Conservation (phyloP, 1,140 invertebrate genomes). For the Dreissena polymorpha region DNA sequence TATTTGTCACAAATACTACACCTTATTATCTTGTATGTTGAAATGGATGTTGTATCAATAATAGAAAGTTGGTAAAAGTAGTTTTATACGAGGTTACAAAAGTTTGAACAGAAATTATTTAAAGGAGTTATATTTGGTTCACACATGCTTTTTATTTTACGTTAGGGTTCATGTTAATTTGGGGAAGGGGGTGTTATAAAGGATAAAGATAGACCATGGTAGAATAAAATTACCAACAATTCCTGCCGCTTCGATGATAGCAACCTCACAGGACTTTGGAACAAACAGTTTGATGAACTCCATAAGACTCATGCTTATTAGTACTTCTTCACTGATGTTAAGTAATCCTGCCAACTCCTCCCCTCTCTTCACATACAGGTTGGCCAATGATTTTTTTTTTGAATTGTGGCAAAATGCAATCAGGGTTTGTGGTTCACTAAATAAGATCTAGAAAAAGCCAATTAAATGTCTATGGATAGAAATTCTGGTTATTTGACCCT, state of each 20-base stretch:
- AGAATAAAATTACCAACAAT: neutral
- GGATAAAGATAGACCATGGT: too few species aligned
- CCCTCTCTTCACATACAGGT: neutral
- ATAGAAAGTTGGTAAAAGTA: too few species aligned
- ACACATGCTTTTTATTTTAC: too few species aligned
- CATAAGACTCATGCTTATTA: neutral
- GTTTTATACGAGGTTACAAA: too few species aligned
- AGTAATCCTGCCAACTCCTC: neutral
- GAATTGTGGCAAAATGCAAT: neutral
- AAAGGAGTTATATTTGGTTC: too few species aligned
- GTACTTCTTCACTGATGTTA: neutral
- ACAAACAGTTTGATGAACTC: neutral
- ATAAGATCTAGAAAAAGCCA: neutral
- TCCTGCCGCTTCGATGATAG: neutral
- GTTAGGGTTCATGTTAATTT: too few species aligned
- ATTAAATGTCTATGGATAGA: neutral
- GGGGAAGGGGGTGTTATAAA: too few species aligned
- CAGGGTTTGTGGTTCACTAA: neutral
- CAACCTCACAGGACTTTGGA: neutral
- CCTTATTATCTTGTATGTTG: too few species aligned
- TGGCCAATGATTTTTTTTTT: neutral
- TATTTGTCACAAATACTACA: too few species aligned
- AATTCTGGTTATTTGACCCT: too few species aligned
- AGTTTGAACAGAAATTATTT: too few species aligned
- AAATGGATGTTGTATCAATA: too few species aligned